These are phyloP conservation scores for Myripristis murdjan DNA, from an alignment of 2,797 vertebrate genomes.

Conservation along the genomic window DNA sequence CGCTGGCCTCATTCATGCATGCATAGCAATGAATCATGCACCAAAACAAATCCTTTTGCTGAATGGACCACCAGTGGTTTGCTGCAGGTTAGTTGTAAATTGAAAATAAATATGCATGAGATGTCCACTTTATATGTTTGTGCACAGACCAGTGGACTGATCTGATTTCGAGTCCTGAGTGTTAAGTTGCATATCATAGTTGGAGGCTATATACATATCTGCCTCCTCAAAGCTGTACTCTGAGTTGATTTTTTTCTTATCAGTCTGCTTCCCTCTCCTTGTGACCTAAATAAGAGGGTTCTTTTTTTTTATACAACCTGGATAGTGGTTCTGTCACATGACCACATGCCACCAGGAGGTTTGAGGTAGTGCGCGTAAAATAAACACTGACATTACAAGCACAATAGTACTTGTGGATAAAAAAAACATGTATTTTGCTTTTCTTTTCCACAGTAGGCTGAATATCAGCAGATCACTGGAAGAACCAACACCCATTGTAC, in stretches of 20 bases:
- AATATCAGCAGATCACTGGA: no score
- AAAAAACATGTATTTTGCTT: neutral
- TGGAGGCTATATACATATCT: neutral
- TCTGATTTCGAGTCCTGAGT: neutral
- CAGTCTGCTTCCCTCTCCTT: neutral
- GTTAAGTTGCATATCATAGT: neutral
- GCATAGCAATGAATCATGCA: neutral
- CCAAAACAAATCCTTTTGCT: constrained; percentile 28
- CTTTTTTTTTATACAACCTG: neutral
- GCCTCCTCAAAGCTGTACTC: neutral
- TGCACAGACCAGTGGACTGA: constrained; percentile 18
- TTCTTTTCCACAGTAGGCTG: neutral
- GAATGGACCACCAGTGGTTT: constrained; percentile 32
- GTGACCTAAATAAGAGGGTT: neutral
- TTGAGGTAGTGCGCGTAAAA: neutral
- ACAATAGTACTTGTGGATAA: neutral
- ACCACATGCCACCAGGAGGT: neutral
- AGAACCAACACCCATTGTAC: neutral
- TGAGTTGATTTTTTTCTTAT: neutral
- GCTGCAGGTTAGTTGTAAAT: neutral
- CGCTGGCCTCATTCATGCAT: constrained; percentile 44
- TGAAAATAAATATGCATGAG: neutral
- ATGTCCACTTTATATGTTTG: constrained; percentile 17
- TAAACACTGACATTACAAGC: neutral
- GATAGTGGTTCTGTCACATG: neutral